Base-by-base conservation (phyloP, 2,113 vertebrate genomes). In the Catagonus wagneri region DNA sequence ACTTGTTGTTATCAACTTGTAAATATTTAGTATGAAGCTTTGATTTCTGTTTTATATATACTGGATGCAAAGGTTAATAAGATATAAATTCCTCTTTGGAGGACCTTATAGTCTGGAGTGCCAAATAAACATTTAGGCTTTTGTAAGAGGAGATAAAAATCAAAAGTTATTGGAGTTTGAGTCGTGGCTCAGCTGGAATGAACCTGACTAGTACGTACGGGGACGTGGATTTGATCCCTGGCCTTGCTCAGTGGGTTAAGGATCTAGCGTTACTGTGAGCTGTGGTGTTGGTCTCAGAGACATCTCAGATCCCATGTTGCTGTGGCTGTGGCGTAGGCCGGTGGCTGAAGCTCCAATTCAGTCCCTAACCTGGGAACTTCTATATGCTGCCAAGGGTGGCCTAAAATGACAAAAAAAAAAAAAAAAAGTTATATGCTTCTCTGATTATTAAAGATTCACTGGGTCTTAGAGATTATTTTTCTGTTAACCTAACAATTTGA, bases 391-490 rank as follows among this genome's bases (percentile, higher is more conserved):
- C 44, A 44, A 8, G 44, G 4, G 8, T 44, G 44, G 44, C 44
- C 44, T 44, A 44, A 44, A 44, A 44, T 44, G 44, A 44, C 44
- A 44, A 44, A 44, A 44, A 44, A 44, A 44, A 44, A 44, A 44
- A 44, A 44, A 44, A 44, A 44, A 44, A 44, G 8, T 44, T 4
- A 6, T 44, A 14, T 74, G 78, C 20, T 68, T 54, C 39, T 50
- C 1, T 94, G 63, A 92, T 65, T 84, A 60, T 80, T 75, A 89
- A 29, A 52, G 16, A 71, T 23, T 29, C 58, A 50, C 22, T 81
- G 20, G 34, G 7, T 79, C 32, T 90, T 83, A 34, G 23, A 84
- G 8, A 80, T 81, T 52, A 32, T 92, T 92, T 85, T 97, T 75
- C 39, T 80, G n/a, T 54, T 84, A 61, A 56, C 27, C 50, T 72